Evolutionary conservation across 1,140 invertebrate genomes (phyloP), one percentile per base, ranked within the genome.

Genomic region (Teleopsis dalmanni): DNA sequence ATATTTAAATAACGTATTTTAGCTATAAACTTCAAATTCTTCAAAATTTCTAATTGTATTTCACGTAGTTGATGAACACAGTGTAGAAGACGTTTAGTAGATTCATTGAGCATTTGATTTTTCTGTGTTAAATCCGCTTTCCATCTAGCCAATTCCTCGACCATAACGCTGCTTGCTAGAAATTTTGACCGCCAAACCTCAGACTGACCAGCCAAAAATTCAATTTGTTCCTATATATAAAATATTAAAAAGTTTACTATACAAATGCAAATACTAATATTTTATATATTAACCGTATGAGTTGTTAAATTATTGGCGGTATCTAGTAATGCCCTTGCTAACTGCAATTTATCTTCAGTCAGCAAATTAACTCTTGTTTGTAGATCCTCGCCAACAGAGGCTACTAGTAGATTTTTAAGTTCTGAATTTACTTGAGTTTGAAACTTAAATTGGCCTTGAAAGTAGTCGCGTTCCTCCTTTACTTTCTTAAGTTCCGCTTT

Each of bases 171-270:
- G 76, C 88, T 91, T 19, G 91, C 91, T 56, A 95, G 74, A 73
- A 92, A 96, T 81, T 95, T 95, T 59, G 89, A 94, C 52, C 91
- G 81, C 91, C 91, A 95, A 46, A 95, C 89, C 76, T 96, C 91
- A 71, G 90, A 92, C 60, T 95, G 90, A 3, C 91, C 89, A 21
- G 88, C 87, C 19, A 95, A 72, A 77, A 86, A 90, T 67, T 95
- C 92, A 3, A 90, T 86, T 75, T 94, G 88, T 70, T 95, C 91
- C 73, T 76, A 48, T n/a, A 35, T 55, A 55, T 26, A 25, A 19
- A 14, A 9, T 22, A 46, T 4, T 13, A 26, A 33, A n/a, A 9
- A n/a, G 4, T 19, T 9, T 7, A 26, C 18, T 47, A 49, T 51
- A 31, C 22, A 13, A 27, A 47, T 47, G 13, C 4, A 47, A 14